Evolutionary conservation across 1,140 invertebrate genomes (phyloP), one percentile per base, ranked within the genome.

Genomic region (Dysdera silvatica): DNA sequence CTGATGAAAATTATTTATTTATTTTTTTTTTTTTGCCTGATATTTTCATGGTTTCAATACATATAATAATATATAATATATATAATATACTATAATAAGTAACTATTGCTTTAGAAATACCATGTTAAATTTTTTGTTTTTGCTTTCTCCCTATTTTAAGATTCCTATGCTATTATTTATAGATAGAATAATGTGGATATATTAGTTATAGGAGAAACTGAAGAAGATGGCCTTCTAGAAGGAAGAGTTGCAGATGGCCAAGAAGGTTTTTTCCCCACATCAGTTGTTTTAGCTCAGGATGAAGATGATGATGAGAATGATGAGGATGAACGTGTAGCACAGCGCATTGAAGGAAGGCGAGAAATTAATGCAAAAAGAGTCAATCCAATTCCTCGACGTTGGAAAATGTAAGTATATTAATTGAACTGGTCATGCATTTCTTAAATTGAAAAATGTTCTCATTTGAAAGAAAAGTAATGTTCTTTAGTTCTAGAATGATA

Each of bases 281-380:
- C 87, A 70, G 91, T 89, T 77, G 89, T 95, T 40, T n/a, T n/a
- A n/a, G n/a, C n/a, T n/a, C 89, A 94, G 75, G 91, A 95, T 79
- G 87, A 94, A 37, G 82, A 86, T 26, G 14, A 49, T 31, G 43
- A 28, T 14, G 29, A 12, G 10, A 37, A 26, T 32, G 54, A 58
- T 76, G 93, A 65, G 79, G 88, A 23, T 69, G 73, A 67, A 43
- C 29, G 59, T 7, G 28, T 41, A 59, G 43, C 12, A 32, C 60
- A 52, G 24, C 45, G 67, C 32, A 66, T 73, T 33, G 68, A 71
- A 65, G 73, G 69, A 49, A 24, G 70, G 56, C 45, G 73, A 56
- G 67, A 73, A 31, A 57, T 53, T 40, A 49, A 29, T 47, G 53
- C 49, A 16, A 61, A 54, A 58, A 35, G 54, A 41, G 32, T 63